Conservation (phyloP, 2,797 vertebrate genomes). For the Phoeniculus purpureus region DNA sequence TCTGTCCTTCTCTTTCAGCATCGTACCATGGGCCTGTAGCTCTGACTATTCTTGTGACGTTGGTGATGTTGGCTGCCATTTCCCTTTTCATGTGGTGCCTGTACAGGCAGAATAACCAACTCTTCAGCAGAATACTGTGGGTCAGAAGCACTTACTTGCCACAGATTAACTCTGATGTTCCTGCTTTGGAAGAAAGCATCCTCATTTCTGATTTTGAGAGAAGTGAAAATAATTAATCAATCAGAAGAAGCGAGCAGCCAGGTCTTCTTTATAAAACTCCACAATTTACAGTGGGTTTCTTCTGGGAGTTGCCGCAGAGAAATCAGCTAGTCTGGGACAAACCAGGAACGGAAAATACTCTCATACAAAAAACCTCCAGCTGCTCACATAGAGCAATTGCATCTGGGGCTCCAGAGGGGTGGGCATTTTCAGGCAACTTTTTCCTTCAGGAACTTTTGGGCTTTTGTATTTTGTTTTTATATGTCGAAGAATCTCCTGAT, state of each 20-base stretch:
- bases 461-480: not conserved
- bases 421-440: not conserved
- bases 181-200: slow-evolving; percentile 86
- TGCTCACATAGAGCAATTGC: fast-evolving
- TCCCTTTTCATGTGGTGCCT: slow-evolving; percentile 79
- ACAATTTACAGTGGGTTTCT: not conserved
- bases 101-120: slow-evolving; percentile 79
- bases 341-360: not conserved
- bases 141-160: slow-evolving; percentile 82
- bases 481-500: not conserved
- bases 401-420: not conserved
- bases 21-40: slow-evolving; percentile 77
- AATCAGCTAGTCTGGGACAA: not conserved
- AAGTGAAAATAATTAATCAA: slow-evolving; percentile 76
- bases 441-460: not conserved
- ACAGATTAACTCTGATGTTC: slow-evolving; percentile 78
- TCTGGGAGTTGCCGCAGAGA: not conserved
- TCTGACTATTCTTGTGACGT: slow-evolving; percentile 76
- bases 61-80: slow-evolving; percentile 80
- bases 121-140: slow-evolving; percentile 76
- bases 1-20: slow-evolving; percentile 73
- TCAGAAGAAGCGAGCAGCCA: not conserved
- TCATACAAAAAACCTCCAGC: not conserved
- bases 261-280: not conserved
- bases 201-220: slow-evolving; percentile 88